Conservation (phyloP, 2,113 vertebrate species). For the Collichthys lucidus region DNA sequence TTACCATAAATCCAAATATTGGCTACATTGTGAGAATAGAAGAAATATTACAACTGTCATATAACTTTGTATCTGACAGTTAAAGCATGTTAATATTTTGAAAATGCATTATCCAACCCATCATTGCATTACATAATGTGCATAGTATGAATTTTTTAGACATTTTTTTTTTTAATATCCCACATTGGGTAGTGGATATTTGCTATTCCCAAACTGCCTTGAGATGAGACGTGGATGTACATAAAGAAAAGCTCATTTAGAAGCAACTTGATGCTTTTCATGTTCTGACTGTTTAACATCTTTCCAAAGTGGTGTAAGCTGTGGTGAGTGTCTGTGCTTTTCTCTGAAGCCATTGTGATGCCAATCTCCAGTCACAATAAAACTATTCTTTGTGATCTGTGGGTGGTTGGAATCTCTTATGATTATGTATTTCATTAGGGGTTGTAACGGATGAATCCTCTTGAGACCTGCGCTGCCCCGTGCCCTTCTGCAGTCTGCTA, state of each 20-base stretch:
- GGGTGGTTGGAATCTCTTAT: slow-evolving; percentile 55
- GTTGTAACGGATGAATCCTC: slow-evolving; percentile 33
- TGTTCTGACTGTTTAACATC: slow-evolving; percentile 12
- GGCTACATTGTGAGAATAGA: not conserved
- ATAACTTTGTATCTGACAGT: not conserved
- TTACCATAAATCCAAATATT: slow-evolving; percentile 10
- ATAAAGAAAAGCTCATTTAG: not conserved
- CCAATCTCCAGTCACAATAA: slow-evolving; percentile 48
- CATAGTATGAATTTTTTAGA: not conserved
- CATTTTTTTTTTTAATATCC: not conserved
- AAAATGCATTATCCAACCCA: no score
- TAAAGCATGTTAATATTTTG: no score
- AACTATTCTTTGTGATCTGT: slow-evolving; percentile 40
- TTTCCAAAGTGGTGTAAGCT: not conserved
- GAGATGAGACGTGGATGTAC: not conserved
- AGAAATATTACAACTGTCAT: no score
- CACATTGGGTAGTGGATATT: no score
- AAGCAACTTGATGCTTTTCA: slow-evolving; percentile 8
- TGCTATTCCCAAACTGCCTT: not conserved
- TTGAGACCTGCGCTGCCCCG: not conserved
- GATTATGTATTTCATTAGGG: slow-evolving; percentile 50
- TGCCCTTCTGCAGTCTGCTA: not conserved
- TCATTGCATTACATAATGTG: no score
- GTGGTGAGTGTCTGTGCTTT: slow-evolving; percentile 22
- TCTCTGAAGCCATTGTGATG: slow-evolving; percentile 33